Conservation (phyloP, 2,888 invertebrate genomes). For the Drosophila prostipennis region DNA sequence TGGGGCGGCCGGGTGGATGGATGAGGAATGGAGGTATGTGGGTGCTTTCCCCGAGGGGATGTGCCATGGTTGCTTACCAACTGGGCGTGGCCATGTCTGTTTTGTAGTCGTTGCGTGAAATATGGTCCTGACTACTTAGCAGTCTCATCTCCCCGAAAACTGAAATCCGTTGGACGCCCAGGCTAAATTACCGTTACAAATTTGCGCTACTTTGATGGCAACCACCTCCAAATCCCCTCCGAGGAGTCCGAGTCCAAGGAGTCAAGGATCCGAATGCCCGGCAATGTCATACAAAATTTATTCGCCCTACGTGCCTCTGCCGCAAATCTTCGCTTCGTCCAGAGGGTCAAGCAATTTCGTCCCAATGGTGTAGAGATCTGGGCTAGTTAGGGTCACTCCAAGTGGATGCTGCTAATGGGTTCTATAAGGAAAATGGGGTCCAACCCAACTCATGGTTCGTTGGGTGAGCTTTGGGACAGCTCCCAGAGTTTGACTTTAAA, state of each 20-base stretch:
- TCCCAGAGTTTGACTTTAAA: background rate
- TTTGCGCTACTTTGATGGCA: slow-evolving; percentile 49
- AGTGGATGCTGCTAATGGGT: slow-evolving; percentile 57
- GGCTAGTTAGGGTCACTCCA: slow-evolving; percentile 34
- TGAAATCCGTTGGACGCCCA: slow-evolving; percentile 29
- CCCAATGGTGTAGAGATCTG: background rate
- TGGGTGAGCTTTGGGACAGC: slow-evolving; percentile 24
- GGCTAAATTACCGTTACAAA: slow-evolving; percentile 52
- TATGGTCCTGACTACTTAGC: slow-evolving; percentile 48
- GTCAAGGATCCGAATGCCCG: slow-evolving; percentile 5
- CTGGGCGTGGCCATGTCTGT: slow-evolving; percentile 49
- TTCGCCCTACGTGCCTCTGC: slow-evolving; percentile 53
- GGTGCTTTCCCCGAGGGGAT: background rate
- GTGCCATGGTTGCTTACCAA: slow-evolving; percentile 8
- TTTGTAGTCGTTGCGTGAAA: slow-evolving; percentile 50
- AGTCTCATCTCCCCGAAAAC: slow-evolving; percentile 3
- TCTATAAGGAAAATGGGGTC: slow-evolving; percentile 17
- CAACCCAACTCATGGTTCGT: slow-evolving; percentile 54
- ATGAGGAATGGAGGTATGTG: background rate
- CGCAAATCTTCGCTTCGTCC: slow-evolving; percentile 47
- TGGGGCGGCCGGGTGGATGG: background rate
- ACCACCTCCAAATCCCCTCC: background rate
- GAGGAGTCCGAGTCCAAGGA: background rate
- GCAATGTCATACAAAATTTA: slow-evolving; percentile 48
- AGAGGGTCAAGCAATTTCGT: slow-evolving; percentile 34